These are phyloP conservation scores for Phaethornis superciliosus DNA, from an alignment of 2,113 vertebrate species.

Conservation along the genomic window DNA sequence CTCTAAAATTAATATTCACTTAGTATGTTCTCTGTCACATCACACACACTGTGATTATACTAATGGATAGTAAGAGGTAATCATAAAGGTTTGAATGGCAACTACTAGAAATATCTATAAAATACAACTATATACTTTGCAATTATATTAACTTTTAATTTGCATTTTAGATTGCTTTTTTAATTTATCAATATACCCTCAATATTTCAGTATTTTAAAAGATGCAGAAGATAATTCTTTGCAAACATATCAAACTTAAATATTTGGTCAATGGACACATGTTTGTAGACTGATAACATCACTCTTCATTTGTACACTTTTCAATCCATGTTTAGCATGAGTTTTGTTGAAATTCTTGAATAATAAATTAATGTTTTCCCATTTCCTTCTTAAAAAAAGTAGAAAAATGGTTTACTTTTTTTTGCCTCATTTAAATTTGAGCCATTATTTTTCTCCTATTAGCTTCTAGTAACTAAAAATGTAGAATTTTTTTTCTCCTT, in stretches of 20 bases:
- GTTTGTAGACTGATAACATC: background rate
- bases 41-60: background rate
- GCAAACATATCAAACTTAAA: background rate
- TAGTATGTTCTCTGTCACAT: background rate
- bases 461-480: slow-evolving; percentile 26
- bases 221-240: background rate
- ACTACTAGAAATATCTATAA: background rate
- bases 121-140: background rate
- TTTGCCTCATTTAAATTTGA: background rate
- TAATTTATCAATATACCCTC: background rate
- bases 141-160: background rate
- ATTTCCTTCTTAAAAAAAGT: background rate
- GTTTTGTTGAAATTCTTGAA: background rate
- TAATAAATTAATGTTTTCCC: background rate
- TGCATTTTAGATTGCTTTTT: rapidly evolving
- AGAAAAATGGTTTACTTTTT: background rate
- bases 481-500: background rate
- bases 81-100: background rate
- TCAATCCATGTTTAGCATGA: background rate
- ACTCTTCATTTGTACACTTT: background rate
- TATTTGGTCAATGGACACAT: background rate
- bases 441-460: background rate
- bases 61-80: background rate
- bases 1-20: background rate
- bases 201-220: background rate